These are phyloP conservation scores for Poecilia picta DNA, from an alignment of 2,797 vertebrate genomes.

Conservation along the genomic window DNA sequence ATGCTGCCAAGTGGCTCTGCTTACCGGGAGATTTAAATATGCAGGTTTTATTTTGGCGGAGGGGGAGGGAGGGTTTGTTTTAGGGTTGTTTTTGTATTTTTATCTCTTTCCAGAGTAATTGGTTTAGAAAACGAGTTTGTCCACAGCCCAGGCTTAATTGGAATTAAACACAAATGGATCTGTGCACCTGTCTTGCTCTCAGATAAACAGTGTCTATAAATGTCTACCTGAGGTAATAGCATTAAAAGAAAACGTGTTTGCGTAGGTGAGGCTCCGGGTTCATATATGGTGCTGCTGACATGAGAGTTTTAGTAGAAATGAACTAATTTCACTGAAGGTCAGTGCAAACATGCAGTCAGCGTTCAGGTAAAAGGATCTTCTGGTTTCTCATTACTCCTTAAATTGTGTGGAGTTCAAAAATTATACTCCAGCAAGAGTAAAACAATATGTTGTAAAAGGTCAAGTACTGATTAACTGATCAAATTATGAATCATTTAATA, in stretches of 20 bases:
- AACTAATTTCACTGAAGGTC: slow-evolving; percentile 38
- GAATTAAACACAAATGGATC: slow-evolving; percentile 70
- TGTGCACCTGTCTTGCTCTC: slow-evolving; percentile 55
- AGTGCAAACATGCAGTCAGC: slow-evolving; percentile 44
- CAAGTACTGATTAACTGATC: too few species aligned
- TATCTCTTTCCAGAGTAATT: slow-evolving; percentile 71
- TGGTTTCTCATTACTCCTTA: slow-evolving; percentile 33
- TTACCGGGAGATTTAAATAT: slow-evolving; percentile 46
- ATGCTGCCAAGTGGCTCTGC: slow-evolving; percentile 29
- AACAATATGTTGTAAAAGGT: not conserved
- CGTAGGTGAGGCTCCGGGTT: slow-evolving; percentile 14
- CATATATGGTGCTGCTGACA: slow-evolving; percentile 19
- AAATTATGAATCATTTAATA: too few species aligned
- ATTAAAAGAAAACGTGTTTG: slow-evolving; percentile 48
- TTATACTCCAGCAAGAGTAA: too few species aligned
- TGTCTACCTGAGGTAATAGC: slow-evolving; percentile 62
- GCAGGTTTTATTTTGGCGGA: slow-evolving; percentile 40
- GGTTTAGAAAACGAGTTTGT: slow-evolving; percentile 75
- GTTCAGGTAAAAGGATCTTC: slow-evolving; percentile 18
- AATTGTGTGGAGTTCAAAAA: slow-evolving; percentile 20
- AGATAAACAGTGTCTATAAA: slow-evolving; percentile 74
- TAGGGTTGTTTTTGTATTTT: slow-evolving; percentile 62
- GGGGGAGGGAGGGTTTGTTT: slow-evolving; percentile 47
- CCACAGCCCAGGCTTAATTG: slow-evolving; percentile 71
- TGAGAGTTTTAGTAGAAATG: slow-evolving; percentile 16